Base-by-base conservation (phyloP, 2,888 invertebrate species). In the Conistra vaccinii region DNA sequence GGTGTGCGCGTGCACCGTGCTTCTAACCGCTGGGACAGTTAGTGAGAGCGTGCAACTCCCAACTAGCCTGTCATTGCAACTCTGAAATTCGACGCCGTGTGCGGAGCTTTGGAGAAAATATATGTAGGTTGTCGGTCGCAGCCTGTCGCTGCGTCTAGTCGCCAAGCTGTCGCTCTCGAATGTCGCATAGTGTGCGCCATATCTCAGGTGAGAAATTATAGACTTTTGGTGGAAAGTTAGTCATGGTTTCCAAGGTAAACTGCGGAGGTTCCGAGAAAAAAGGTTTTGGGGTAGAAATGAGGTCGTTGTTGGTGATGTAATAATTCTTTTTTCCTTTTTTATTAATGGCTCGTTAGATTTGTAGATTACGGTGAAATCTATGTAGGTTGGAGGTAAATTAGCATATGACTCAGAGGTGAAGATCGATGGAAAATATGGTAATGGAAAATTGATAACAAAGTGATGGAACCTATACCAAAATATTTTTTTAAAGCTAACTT, bases 221-320 rank as follows among this genome's bases (percentile, higher is more conserved):
- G 74, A 55, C 39, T 62, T 76, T 23, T 23, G 29, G 45, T 32
- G 39, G 29, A 26, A 55, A 26, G 23, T 80, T 65, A 83, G 58
- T 80, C 80, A 80, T 23, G 17, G 32, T 20, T 48, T 55, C 23
- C 58, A 72, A 67, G 61, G 62, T 53, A 66, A 82, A 48, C 35
- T 35, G 3, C 32, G 17, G 26, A 53, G 39, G 32, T 79, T 83
- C 51, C 48, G n/a, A 68, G 78, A 69, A 78, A 78, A 58, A 73
- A 26, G 53, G 61, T 63, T 81, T 80, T 72, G 3, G 62, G 80
- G 35, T 57, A 68, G 32, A 48, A 79, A 63, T 81, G 69, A 75
- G 77, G 77, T 63, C 65, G 58, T 26, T 66, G 55, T 7, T 48
- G 35, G 63, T 74, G 26, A 61, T 66, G 26, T 78, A 76, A 76